Base-by-base conservation (phyloP, 2,113 vertebrate genomes). In the Malurus elegans region DNA sequence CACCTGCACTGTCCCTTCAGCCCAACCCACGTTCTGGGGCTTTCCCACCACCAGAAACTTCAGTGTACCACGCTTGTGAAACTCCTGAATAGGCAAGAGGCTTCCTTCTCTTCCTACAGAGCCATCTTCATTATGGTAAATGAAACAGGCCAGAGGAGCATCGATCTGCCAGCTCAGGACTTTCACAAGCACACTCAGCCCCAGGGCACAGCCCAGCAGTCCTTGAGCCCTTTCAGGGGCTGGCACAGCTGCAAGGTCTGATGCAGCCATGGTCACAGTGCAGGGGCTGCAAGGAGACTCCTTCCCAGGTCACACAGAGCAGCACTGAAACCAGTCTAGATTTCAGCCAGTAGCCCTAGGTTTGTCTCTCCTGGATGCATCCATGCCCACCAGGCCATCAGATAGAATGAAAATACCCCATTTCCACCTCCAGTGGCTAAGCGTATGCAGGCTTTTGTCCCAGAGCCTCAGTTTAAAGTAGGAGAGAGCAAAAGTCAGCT, bases 11-110 rank as follows among this genome's bases (percentile, higher is more conserved):
- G 82, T 80, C n/a, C 47, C 60, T 92, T 94, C 60, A 78, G 61
- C 62, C 56, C 61, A 82, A 23, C 67, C 47, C 71, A 76, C n/a
- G 0, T 66, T 94, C 90, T 95, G 93, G 93, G 93, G 69, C 53
- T 96, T 97, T 95, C 94, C 92, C 93, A 95, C 53, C 12, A 29
- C 44, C 38, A 96, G 90, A 96, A 80, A 86, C 64, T 18, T 8
- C 31, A 92, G 15, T 21, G 48, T 48, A 88, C 60, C 65, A 92
- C 9, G 2, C 71, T 92, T 96, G 28, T 96, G 94, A 97, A 97
- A 96, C 93, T 93, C 53, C 64, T 92, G 85, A 96, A 94, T 80
- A 95, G 76, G 79, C 92, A 75, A 94, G 93, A 96, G 82, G 34
- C 44, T 95, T 86, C 40, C 74, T 90, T 94, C 64, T 71, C 90